Evolutionary conservation across 2,113 vertebrate genomes (phyloP).

Genomic region (Aplodontia rufa): DNA sequence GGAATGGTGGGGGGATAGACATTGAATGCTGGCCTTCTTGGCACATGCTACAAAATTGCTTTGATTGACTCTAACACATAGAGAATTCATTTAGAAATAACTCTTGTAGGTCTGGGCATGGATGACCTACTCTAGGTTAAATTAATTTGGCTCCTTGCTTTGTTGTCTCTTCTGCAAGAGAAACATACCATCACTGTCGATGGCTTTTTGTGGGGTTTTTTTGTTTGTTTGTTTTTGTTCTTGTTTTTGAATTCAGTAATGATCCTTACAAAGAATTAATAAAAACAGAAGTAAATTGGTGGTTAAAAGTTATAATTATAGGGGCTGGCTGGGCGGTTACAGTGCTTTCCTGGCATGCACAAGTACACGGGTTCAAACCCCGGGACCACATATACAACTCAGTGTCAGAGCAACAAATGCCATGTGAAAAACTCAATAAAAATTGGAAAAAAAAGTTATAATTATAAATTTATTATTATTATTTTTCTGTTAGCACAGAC

Average conservation of each 20-base stretch:
- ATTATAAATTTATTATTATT: not conserved
- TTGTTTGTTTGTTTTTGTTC: not conserved
- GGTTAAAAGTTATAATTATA: slow-evolving; percentile 15
- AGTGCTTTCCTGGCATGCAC: no score
- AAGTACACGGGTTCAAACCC: no score
- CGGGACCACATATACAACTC: no score
- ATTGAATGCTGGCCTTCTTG: not conserved
- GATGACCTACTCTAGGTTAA: not conserved
- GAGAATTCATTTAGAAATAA: not conserved
- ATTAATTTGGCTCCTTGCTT: not conserved
- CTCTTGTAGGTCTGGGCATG: not conserved
- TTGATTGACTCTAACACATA: not conserved
- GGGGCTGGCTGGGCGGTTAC: no score
- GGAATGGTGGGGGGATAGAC: not conserved
- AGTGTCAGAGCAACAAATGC: no score
- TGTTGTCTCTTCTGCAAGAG: not conserved
- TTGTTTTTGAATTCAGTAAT: not conserved
- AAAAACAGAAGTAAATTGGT: slow-evolving; percentile 5
- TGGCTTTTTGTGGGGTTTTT: not conserved
- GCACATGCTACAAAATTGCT: not conserved
- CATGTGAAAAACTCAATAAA: no score
- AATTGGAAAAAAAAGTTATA: no score
- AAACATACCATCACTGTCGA: not conserved
- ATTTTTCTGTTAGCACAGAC: not conserved
- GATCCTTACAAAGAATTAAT: not conserved